Evolutionary conservation across 2,113 vertebrate genomes (phyloP).

Genomic region (Electrona antarctica): DNA sequence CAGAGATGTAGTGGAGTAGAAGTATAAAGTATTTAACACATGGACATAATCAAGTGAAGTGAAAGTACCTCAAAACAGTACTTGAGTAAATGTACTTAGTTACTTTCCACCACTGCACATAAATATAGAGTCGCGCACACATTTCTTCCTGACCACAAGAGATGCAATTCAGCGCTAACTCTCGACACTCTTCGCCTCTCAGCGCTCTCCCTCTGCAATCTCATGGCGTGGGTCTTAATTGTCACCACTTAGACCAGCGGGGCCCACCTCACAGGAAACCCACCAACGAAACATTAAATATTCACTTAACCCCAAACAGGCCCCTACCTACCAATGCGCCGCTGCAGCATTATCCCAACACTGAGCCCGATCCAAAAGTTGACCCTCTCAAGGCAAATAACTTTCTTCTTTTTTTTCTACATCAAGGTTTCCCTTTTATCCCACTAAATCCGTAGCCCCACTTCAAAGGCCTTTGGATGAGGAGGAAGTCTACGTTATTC

Average conservation of each 20-base stretch:
- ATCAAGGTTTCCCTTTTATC: conserved; percentile 26
- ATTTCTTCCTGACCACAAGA: conserved; percentile 47
- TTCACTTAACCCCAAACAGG: conserved; percentile 54
- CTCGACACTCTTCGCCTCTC: conserved; percentile 42
- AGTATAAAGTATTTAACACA: too few species aligned
- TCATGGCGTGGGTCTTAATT: conserved; percentile 53
- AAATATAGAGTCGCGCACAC: conserved; percentile 39
- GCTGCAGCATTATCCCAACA: too few species aligned
- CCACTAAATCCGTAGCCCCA: background rate
- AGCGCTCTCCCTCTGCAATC: conserved; percentile 39
- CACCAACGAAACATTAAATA: conserved; percentile 58
- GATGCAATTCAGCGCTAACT: conserved; percentile 56
- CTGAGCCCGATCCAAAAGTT: conserved; percentile 26
- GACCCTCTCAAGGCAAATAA: conserved; percentile 1
- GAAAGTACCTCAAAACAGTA: too few species aligned
- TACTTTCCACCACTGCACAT: background rate
- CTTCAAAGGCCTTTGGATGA: background rate
- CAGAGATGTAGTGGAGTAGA: too few species aligned
- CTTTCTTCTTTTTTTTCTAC: conserved; percentile 1
- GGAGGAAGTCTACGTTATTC: conserved; percentile 2
- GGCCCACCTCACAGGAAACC: conserved; percentile 66
- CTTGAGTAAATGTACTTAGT: too few species aligned
- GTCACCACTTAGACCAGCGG: conserved; percentile 33
- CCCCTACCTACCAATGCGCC: conserved; percentile 32
- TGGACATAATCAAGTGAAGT: too few species aligned